Conservation (phyloP, 2,113 vertebrate species). For the Psilopsiagon aurifrons region DNA sequence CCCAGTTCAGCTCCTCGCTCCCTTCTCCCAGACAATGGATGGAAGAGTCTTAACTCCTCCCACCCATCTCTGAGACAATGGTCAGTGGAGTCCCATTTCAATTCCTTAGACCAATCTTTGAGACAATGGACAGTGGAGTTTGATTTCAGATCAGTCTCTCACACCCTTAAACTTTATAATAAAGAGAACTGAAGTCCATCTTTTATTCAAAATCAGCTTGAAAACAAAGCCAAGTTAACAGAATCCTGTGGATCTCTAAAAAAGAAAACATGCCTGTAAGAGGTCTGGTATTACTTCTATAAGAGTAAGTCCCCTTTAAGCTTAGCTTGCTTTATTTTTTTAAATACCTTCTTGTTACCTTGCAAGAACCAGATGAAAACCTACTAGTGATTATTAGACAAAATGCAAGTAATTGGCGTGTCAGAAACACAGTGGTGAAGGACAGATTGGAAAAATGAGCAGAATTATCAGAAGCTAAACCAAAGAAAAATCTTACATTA, state of each 20-base stretch:
- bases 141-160: too few relatives aligned
- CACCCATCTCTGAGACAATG: too few relatives aligned
- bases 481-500: neutral
- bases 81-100: too few relatives aligned
- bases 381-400: neutral
- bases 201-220: neutral
- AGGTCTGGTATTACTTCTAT: neutral
- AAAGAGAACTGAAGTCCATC: neutral
- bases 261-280: neutral
- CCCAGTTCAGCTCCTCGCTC: too few relatives aligned
- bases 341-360: neutral
- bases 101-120: too few relatives aligned
- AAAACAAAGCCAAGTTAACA: neutral
- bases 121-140: too few relatives aligned
- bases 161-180: neutral
- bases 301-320: neutral
- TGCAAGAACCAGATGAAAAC: neutral
- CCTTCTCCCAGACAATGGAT: too few relatives aligned
- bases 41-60: too few relatives aligned
- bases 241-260: neutral
- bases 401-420: neutral
- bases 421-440: neutral
- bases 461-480: neutral
- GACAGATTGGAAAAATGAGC: neutral
- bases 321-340: neutral